Conservation (phyloP, 2,888 invertebrate species). For the Himalopsyche tibetana region DNA sequence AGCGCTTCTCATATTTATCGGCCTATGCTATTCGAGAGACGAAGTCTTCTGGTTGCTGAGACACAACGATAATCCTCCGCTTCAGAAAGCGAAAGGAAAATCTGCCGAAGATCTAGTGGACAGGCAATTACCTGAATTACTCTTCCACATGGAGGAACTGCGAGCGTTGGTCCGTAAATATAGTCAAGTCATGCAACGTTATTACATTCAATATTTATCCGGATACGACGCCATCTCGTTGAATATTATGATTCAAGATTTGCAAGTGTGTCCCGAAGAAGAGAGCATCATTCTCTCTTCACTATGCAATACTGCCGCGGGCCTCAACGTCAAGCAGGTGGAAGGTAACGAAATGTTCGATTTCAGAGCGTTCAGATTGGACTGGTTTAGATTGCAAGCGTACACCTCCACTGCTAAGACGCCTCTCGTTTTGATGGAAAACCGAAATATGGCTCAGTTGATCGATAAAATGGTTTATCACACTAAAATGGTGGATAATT, state of each 20-base stretch:
- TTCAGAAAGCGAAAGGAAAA: slow-evolving; percentile 89
- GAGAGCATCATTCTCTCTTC: slow-evolving; percentile 96
- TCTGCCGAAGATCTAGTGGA: slow-evolving; percentile 96
- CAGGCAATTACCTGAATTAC: slow-evolving; percentile 95
- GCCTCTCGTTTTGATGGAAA: slow-evolving; percentile 86
- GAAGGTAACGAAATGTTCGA: slow-evolving; percentile 97
- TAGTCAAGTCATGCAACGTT: slow-evolving; percentile 97
- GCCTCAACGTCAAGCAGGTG: slow-evolving; percentile 93
- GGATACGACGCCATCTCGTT: slow-evolving; percentile 97
- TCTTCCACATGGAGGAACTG: slow-evolving; percentile 99
- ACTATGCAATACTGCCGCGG: slow-evolving; percentile 91
- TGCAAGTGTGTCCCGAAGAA: slow-evolving; percentile 93
- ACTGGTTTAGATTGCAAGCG: slow-evolving; percentile 98
- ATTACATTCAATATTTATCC: slow-evolving; percentile 97
- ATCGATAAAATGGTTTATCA: slow-evolving; percentile 98
- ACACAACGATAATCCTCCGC: slow-evolving; percentile 96
- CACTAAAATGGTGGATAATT: slow-evolving; percentile 97
- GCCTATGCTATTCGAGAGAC: slow-evolving; percentile 95
- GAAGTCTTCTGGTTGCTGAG: slow-evolving; percentile 98
- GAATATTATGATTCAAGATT: slow-evolving; percentile 89
- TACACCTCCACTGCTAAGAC: slow-evolving; percentile 92
- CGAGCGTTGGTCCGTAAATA: slow-evolving; percentile 96
- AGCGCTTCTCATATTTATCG: slow-evolving; percentile 97
- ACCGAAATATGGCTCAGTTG: slow-evolving; percentile 91
- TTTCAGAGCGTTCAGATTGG: slow-evolving; percentile 94